Base-by-base conservation (phyloP, 2,113 vertebrate species). In the Telmatochromis brichardi region DNA sequence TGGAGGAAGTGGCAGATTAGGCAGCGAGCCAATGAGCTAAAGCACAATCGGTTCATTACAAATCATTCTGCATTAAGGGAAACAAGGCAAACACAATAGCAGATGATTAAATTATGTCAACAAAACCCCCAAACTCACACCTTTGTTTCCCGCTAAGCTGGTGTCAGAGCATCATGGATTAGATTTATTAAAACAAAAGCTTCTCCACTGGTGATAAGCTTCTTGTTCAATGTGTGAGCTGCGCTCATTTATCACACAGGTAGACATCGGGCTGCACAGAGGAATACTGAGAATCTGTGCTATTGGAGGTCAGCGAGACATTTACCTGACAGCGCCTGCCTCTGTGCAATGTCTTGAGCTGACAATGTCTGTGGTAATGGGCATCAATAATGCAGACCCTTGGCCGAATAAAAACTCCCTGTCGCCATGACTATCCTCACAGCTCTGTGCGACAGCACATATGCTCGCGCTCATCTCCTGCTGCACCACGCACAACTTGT, bases 321-420 rank as follows among this genome's bases (percentile, higher is more conserved):
- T 94, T 91, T 94, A 91, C 88, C 85, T 94, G 94, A 93, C 93
- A 94, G 92, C n/a, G 28, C 42, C 91, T 91, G 83, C 88, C 89
- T 92, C 84, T 14, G 53, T 73, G 90, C 92, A 86, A 28, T 58
- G 89, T 86, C 89, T 85, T 73, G 83, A 87, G 92, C 86, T 93
- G 94, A 95, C 94, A 93, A 87, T 80, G 93, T 92, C 89, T 92
- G 91, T 83, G 89, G 89, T 95, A 94, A 96, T 95, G 92, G 94
- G 92, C 93, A 96, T 96, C 94, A 96, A 96, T 96, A 96, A 95
- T 96, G 92, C 92, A 95, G 87, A 91, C 82, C 81, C 85, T 80
- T 73, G 71, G 86, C 89, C 90, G 82, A 86, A 93, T 92, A 92
- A 94, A 94, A 95, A 84, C 92, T 91, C 81, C 47, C 57, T 82